Evolutionary conservation across 2,113 vertebrate genomes (phyloP).

Genomic region (Oxyruncus cristatus): DNA sequence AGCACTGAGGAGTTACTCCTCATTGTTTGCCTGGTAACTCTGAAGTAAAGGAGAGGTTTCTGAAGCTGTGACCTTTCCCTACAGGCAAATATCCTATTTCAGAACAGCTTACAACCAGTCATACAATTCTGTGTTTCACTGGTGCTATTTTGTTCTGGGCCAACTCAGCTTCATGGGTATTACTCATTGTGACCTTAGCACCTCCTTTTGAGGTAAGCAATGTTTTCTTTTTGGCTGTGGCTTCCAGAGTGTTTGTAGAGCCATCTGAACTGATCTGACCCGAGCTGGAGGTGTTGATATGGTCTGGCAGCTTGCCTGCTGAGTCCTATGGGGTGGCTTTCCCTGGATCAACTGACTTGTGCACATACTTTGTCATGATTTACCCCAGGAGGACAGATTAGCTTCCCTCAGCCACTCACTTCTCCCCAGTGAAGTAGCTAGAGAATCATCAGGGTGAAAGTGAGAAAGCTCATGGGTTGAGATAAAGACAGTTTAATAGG

Average conservation of each 20-base stretch:
- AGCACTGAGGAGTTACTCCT: neutral
- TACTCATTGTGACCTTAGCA: neutral
- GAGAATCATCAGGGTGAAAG: neutral
- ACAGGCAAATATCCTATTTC: neutral
- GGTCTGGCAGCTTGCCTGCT: neutral
- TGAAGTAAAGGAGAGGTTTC: neutral
- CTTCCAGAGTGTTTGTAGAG: neutral
- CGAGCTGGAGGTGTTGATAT: neutral
- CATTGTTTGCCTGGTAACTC: neutral
- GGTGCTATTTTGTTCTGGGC: neutral
- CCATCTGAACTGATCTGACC: neutral
- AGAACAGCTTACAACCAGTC: neutral
- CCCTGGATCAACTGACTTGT: neutral
- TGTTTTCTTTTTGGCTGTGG: neutral
- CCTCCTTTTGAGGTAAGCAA: neutral
- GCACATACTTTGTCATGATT: accelerated
- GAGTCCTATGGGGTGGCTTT: neutral
- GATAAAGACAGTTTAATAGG: neutral
- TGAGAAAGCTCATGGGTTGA: accelerated
- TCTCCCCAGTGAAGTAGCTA: too few species aligned
- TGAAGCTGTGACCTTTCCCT: neutral
- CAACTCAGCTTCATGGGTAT: neutral
- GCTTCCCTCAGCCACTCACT: accelerated
- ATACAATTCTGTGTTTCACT: neutral
- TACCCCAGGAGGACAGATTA: accelerated